Conservation (phyloP, 2,797 vertebrate genomes). For the Balearica regulorum region DNA sequence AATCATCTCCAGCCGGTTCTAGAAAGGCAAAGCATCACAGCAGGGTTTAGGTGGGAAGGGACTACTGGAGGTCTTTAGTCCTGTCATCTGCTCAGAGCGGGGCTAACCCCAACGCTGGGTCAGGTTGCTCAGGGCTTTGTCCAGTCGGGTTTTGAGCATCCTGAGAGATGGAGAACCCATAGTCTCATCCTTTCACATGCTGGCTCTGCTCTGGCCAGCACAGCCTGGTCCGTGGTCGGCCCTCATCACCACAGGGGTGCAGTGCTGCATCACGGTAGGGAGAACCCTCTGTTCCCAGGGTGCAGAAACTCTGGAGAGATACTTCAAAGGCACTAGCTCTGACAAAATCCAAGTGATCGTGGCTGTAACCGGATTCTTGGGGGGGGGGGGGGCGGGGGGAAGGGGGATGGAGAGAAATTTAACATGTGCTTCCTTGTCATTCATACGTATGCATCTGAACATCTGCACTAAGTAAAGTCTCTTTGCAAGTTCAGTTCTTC, state of each 20-base stretch:
- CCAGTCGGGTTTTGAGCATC: neutral
- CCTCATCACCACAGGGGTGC: neutral
- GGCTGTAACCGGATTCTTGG: neutral
- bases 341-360: neutral
- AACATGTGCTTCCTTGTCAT: too few species aligned
- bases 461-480: neutral
- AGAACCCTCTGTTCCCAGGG: neutral
- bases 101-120: neutral
- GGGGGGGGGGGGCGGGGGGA: neutral
- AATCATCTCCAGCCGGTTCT: too few species aligned
- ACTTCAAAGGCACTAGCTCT: neutral
- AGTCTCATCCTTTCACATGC: neutral
- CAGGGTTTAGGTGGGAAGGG: too few species aligned
- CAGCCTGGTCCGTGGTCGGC: accelerated
- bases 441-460: neutral
- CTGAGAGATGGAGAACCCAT: neutral
- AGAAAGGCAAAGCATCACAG: too few species aligned
- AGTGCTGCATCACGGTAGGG: neutral
- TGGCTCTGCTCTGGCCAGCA: neutral
- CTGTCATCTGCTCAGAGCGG: neutral
- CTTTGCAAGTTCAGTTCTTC: neutral
- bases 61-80: neutral
- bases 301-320: neutral
- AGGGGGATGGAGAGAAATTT: neutral
- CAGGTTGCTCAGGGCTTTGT: neutral